Evolutionary conservation across 2,797 vertebrate species (phyloP).

Genomic region (Setipinna tenuifilis): DNA sequence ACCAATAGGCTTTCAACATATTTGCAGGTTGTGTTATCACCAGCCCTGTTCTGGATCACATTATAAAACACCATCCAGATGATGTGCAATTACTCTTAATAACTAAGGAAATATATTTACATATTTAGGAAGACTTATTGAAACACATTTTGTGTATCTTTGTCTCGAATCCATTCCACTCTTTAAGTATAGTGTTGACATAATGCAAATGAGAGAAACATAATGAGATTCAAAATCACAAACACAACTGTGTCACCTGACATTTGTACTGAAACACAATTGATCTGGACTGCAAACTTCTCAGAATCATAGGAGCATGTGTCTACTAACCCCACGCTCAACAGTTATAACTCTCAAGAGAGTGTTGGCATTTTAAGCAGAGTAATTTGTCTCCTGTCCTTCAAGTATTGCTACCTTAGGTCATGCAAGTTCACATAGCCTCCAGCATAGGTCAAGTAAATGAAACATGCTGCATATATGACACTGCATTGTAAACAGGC

Average conservation of each 20-base stretch:
- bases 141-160: too few species aligned
- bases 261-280: neutral
- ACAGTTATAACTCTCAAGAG: neutral
- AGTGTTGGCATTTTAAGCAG: constrained; percentile 13
- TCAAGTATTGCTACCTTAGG: neutral
- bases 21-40: neutral
- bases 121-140: too few species aligned
- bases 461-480: neutral
- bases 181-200: too few species aligned
- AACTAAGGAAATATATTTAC: too few species aligned
- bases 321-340: neutral
- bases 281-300: neutral
- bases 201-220: too few species aligned
- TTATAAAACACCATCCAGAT: neutral
- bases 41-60: neutral
- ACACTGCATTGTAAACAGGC: neutral
- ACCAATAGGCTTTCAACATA: neutral
- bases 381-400: neutral
- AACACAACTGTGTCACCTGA: too few species aligned
- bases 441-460: neutral
- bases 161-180: too few species aligned
- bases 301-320: neutral
- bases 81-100: too few species aligned
- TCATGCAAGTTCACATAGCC: neutral
- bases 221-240: too few species aligned